Conservation (phyloP, 2,888 invertebrate genomes). For the Athalia cordata region DNA sequence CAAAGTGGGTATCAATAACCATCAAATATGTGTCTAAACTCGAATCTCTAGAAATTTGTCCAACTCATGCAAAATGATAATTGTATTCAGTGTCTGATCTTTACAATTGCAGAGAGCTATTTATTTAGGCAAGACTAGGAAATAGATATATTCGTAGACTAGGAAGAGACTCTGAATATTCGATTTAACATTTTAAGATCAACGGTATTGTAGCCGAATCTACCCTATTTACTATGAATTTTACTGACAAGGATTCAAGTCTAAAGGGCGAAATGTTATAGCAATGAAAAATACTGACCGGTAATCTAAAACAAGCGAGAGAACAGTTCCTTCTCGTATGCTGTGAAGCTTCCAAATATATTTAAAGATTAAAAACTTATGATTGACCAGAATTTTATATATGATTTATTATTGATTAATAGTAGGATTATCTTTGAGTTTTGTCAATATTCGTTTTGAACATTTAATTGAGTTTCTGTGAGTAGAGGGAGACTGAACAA, state of each 20-base stretch:
- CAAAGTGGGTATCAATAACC: constrained; percentile 15
- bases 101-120: too few relatives aligned
- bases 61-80: neutral
- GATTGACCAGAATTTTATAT: neutral
- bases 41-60: neutral
- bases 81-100: neutral
- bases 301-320: constrained; percentile 40
- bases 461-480: constrained; percentile 32
- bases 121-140: too few relatives aligned
- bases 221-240: constrained; percentile 15
- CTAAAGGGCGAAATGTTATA: constrained; percentile 22
- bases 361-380: constrained; percentile 16
- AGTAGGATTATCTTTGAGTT: constrained; percentile 30
- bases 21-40: neutral
- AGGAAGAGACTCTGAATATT: neutral
- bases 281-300: constrained; percentile 27
- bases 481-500: constrained; percentile 36
- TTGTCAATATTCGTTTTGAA: constrained; percentile 10
- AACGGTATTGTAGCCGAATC: constrained; percentile 8
- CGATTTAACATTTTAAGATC: neutral
- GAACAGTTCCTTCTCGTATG: constrained; percentile 22
- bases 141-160: too few relatives aligned
- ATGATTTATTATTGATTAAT: constrained; percentile 24
- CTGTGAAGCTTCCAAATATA: constrained; percentile 32
- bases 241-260: constrained; percentile 21